Base-by-base conservation (phyloP, 2,888 invertebrate genomes). In the Isotomurus palustris region DNA sequence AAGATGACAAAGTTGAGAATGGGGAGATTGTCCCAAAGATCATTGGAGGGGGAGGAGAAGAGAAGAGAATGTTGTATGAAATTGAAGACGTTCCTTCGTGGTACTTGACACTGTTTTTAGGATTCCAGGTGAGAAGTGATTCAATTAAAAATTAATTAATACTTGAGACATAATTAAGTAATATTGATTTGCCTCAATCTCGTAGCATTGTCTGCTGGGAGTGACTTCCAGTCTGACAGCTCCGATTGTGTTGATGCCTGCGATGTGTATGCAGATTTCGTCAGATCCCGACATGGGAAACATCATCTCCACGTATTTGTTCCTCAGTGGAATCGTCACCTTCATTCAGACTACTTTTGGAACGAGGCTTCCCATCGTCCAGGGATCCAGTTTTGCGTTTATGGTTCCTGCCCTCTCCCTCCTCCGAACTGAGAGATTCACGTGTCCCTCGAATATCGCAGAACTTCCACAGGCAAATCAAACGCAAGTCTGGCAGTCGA, bases 141-240 rank as follows among this genome's bases (percentile, higher is more conserved):
- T 8, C 17, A 6, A 12, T 40, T 14, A 40, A 17, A 40, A 14
- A 40, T 6, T 40, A 40, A 40, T 14, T 40, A n/a, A 14, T 40
- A 8, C 32, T 22, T 43, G n/a, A n/a, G n/a, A n/a, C n/a, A n/a
- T n/a, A n/a, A n/a, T n/a, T n/a, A n/a, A n/a, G 6, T 21, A 12
- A 17, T 8, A 35, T 22, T 35, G 24, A 24, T 17, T 22, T 6
- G 2, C 19, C 29, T 2, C n/a, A 5, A 24, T 45, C 28, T 6
- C 72, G 1, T 75, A 88, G 83, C 87, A 88, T 73, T 88, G 88
- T 74, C 75, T 88, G 67, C 89, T 88, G 0, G 89, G 90, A 86
- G 87, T 90, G 60, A 90, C 89, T 0, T 86, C 87, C 0, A 88
- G 89, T 32, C 85, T 90, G 5, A 84, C 88, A 1, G 87, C 88